These are phyloP conservation scores for Antheraea assamensis DNA, from an alignment of 2,888 invertebrate species.

Conservation along the genomic window DNA sequence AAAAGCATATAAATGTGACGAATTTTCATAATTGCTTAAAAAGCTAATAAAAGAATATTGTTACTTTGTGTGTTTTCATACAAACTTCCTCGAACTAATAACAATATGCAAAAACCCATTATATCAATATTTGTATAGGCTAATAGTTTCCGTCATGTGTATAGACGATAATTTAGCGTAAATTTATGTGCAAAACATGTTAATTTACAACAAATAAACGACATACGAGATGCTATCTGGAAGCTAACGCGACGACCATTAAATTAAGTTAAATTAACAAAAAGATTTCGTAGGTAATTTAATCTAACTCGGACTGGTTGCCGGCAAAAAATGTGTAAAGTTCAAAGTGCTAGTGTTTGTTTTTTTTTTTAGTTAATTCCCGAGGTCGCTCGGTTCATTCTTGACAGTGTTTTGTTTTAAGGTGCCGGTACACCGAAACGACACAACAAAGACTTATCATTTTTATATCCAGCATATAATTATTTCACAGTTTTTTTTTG, in stretches of 20 bases:
- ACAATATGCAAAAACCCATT: neutral
- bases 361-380: constrained; percentile 58
- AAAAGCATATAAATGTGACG: no score
- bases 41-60: no score
- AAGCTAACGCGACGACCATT: neutral
- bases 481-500: no score
- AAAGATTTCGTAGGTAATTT: constrained; percentile 47
- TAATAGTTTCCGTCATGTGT: constrained; percentile 3
- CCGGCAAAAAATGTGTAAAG: constrained; percentile 60
- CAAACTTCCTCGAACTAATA: no score
- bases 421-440: constrained; percentile 28
- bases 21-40: no score
- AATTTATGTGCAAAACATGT: constrained; percentile 4
- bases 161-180: constrained; percentile 12
- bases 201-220: constrained; percentile 5
- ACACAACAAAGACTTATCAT: neutral
- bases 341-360: constrained; percentile 63
- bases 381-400: constrained; percentile 62
- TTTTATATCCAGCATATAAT: neutral
- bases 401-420: constrained; percentile 46
- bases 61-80: no score
- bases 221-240: neutral
- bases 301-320: constrained; percentile 53
- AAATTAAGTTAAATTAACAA: constrained; percentile 29
- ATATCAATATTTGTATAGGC: neutral